Evolutionary conservation across 2,113 vertebrate genomes (phyloP).

Genomic region (Ailurus styani): DNA sequence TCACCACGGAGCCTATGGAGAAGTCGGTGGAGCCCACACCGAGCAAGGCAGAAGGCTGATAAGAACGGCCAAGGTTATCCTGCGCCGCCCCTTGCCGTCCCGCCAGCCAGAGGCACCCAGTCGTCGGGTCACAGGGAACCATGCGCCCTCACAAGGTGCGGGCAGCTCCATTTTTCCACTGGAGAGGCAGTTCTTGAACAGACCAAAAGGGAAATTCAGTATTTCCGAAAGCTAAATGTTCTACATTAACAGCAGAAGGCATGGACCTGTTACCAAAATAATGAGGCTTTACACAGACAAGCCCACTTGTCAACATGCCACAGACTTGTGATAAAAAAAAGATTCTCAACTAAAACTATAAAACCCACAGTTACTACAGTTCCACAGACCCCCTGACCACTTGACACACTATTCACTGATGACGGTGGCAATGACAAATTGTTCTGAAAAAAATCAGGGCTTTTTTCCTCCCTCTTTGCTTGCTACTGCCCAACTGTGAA

Average conservation of each 20-base stretch:
- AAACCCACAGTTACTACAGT: not conserved
- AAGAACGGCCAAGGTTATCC: not conserved
- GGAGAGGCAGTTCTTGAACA: not conserved
- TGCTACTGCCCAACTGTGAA: not conserved
- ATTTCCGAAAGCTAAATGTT: not conserved
- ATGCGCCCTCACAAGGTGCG: not conserved
- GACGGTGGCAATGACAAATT: not conserved
- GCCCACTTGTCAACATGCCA: not conserved
- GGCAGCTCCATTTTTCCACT: not conserved
- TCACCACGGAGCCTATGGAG: not conserved
- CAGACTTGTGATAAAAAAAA: not conserved
- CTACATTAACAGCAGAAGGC: not conserved
- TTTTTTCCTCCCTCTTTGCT: accelerated
- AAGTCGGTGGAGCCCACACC: not conserved
- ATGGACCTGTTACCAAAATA: not conserved
- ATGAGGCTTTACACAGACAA: not conserved
- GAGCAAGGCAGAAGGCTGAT: not conserved
- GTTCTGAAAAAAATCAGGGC: not conserved
- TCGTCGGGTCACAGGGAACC: not conserved
- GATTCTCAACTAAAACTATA: not conserved
- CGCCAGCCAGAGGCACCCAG: not conserved
- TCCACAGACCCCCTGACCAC: not conserved
- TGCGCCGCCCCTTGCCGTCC: accelerated
- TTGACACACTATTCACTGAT: not conserved
- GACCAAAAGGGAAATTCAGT: not conserved